Conservation (phyloP, 2,113 vertebrate genomes). For the Mixornis gularis region DNA sequence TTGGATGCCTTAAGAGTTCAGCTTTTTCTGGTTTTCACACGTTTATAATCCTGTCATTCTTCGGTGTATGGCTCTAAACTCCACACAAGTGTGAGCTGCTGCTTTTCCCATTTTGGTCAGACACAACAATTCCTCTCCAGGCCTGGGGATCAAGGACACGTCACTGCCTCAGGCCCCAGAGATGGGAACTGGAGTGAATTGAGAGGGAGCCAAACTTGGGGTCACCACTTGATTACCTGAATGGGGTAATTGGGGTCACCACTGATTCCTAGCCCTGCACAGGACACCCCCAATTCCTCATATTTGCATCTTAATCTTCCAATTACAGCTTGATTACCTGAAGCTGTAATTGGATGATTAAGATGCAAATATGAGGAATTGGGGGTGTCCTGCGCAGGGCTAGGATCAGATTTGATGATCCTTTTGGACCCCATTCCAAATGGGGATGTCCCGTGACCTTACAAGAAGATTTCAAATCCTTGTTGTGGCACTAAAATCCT, state of each 20-base stretch:
- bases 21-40: not conserved
- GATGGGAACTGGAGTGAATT: too few relatives aligned
- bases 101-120: not conserved
- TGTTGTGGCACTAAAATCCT: too few relatives aligned
- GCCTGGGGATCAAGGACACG: too few relatives aligned
- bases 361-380: not conserved
- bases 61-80: not conserved
- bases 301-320: not conserved
- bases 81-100: not conserved
- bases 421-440: too few relatives aligned
- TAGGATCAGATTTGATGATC: accelerated
- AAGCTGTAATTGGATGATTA: not conserved
- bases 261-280: too few relatives aligned
- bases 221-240: too few relatives aligned
- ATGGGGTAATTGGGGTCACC: too few relatives aligned
- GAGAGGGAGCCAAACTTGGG: not conserved
- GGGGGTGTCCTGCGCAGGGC: too few relatives aligned
- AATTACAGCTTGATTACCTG: not conserved
- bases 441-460: too few relatives aligned
- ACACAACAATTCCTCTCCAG: not conserved
- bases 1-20: accelerated
- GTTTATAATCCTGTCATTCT: not conserved
- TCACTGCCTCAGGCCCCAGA: not conserved
- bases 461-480: not conserved
- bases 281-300: not conserved